Base-by-base conservation (phyloP, 2,888 invertebrate species). In the Epicampocera succincta region DNA sequence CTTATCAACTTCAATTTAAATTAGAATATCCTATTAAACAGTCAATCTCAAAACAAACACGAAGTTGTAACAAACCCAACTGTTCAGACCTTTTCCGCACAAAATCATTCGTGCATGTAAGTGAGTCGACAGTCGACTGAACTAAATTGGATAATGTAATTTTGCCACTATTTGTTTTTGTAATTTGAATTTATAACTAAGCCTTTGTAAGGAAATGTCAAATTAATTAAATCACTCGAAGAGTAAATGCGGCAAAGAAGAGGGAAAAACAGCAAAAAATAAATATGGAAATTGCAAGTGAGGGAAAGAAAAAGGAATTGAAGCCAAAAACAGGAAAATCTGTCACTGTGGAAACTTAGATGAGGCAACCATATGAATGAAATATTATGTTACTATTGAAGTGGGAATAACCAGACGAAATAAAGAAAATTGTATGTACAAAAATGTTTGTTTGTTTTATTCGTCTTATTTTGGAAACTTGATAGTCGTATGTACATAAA, bases 201-300 rank as follows among this genome's bases (percentile, higher is more conserved):
- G 52, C 13, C 29, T 52, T 29, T 13, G 12, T 42, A 29, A 54
- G 38, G 40, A 54, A 76, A 76, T 69, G 54, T 71, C 69, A 77
- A 77, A 77, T 71, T 71, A 71, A 77, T 71, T 69, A 54, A 61
- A 69, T 46, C 63, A 63, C 69, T 77, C 56, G 38, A 56, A 63
- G 44, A 46, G 48, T 61, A 40, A 69, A 54, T 38, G 52, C 61
- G 13, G 61, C 0, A 40, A 33, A 38, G 29, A 29, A 13, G 12
- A 29, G n/a, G 2, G 29, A 6, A 56, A 46, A 33, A 9, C 9
- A 33, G 33, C 21, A 40, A 8, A 8, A 40, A n/a, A 11, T 25
- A 2, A 25, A 60, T 33, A 56, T 1, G 8, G 13, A n/a, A 42
- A 15, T 13, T 4, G 33, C 6, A 21, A 29, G 13, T 44, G 19